phyloP scores from a whole-genome alignment of 2,797 vertebrate species.

The Bufotes viridis region DNA sequence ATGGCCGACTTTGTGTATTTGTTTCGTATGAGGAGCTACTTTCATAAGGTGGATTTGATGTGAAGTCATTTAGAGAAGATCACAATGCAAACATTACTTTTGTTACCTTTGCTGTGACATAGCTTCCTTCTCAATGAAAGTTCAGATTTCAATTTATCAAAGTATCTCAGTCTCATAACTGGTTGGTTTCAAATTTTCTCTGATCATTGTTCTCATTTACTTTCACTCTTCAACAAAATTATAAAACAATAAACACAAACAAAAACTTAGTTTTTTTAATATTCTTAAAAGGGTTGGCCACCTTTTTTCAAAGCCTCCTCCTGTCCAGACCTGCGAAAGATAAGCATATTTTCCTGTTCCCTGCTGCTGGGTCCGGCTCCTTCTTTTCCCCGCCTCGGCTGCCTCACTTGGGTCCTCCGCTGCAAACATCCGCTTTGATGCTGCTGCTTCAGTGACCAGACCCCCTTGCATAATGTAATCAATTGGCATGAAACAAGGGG shows the following conservation, averaged over 20 bases:
- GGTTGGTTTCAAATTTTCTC: constrained; percentile 21
- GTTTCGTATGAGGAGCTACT: constrained; percentile 13
- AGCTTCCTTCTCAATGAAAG: constrained; percentile 14
- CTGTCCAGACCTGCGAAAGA: too few relatives aligned
- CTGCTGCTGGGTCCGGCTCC: too few relatives aligned
- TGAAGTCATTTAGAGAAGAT: constrained; percentile 33
- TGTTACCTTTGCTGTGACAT: not conserved
- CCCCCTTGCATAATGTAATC: too few relatives aligned
- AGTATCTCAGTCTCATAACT: constrained; percentile 29
- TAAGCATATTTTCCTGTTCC: too few relatives aligned
- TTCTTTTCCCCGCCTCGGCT: too few relatives aligned
- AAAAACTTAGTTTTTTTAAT: too few relatives aligned
- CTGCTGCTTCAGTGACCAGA: too few relatives aligned
- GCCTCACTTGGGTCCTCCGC: too few relatives aligned
- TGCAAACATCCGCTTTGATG: too few relatives aligned
- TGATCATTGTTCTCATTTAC: not conserved
- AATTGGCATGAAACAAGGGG: too few relatives aligned
- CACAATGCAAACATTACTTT: not conserved
- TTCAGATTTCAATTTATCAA: constrained; percentile 8
- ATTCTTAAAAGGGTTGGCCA: too few relatives aligned
- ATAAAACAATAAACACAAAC: not conserved
- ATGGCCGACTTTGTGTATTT: constrained; percentile 2
- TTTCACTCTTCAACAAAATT: not conserved
- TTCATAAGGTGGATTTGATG: constrained; percentile 13
- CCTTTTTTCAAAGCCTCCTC: too few relatives aligned